Evolutionary conservation across 2,113 vertebrate genomes (phyloP).

Genomic region (Mesitornis unicolor): DNA sequence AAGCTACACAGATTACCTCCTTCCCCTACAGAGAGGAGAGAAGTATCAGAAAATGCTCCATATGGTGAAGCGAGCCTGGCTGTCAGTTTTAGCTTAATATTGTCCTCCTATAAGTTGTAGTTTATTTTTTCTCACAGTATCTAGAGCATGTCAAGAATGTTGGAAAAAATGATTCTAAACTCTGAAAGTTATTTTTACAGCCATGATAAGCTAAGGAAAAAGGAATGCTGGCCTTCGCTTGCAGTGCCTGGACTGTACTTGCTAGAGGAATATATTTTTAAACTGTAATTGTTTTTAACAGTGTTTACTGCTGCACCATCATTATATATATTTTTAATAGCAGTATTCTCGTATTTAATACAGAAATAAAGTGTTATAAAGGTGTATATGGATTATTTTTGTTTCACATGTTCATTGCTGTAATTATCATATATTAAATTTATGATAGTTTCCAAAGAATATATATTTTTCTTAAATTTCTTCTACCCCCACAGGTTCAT

Average conservation of each 20-base stretch:
- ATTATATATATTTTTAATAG: background rate
- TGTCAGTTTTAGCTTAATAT: constrained; percentile 36
- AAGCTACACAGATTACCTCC: background rate
- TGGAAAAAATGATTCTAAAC: constrained; percentile 38
- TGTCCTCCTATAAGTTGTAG: constrained; percentile 12
- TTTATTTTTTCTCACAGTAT: constrained; percentile 54
- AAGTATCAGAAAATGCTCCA: background rate
- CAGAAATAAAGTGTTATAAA: background rate
- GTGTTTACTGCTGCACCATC: background rate
- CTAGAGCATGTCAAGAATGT: constrained; percentile 21
- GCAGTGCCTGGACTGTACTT: background rate
- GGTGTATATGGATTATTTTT: background rate
- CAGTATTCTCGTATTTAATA: background rate
- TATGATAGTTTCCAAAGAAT: background rate
- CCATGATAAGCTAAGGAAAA: constrained; percentile 21
- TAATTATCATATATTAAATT: background rate
- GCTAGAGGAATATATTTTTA: background rate
- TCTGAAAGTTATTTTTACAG: constrained; percentile 29
- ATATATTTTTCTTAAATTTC: background rate
- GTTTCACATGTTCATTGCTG: background rate
- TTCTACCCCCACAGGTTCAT: constrained; percentile 82
- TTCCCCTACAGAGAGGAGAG: background rate
- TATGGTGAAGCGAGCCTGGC: background rate
- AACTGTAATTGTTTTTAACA: background rate
- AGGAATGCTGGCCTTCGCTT: constrained; percentile 5